Base-by-base conservation (phyloP, 2,888 invertebrate species). In the Dilophus febrilis region DNA sequence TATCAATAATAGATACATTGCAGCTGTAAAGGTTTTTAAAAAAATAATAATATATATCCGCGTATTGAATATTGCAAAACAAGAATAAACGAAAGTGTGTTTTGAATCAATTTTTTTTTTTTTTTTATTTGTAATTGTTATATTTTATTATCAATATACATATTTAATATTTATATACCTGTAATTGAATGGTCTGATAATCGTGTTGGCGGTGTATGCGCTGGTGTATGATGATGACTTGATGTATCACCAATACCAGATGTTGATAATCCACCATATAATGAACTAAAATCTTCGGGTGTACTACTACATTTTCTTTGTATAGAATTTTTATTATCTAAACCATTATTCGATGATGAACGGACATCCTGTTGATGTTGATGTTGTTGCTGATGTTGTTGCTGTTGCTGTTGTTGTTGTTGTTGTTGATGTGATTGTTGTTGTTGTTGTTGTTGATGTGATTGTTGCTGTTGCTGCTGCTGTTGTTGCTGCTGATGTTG, bases 241-340 rank as follows among this genome's bases (percentile, higher is more conserved):
- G 68, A 52, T 48, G 68, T 55, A 46, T 70, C 68, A 26, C 47
- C 47, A 50, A 63, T 58, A 43, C 61, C 63, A 46, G 63, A 58
- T 47, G 62, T 60, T 41, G 61, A 58, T 45, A 73, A 65, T 4
- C 67, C 74, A 18, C 82, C 79, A 61, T 91, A 90, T 51, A 90
- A 67, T 18, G 86, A 81, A 42, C 80, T 76, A 59, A 88, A 90
- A 64, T 91, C 90, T 61, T 90, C 90, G 33, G 84, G 83, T 37
- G 82, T 83, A 19, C 82, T 82, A 64, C 84, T 83, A 64, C 84
- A 84, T 65, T 84, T 84, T 53, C 68, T 54, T 58, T 68, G 59
- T 55, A 64, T 50, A 54, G 38, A 40, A 31, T 38, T 26, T 43
- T 71, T 71, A 51, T 64, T 65, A 40, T 66, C 65, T 27, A 46